Conservation (phyloP, 2,113 vertebrate genomes). For the Corynorhinus townsendii region DNA sequence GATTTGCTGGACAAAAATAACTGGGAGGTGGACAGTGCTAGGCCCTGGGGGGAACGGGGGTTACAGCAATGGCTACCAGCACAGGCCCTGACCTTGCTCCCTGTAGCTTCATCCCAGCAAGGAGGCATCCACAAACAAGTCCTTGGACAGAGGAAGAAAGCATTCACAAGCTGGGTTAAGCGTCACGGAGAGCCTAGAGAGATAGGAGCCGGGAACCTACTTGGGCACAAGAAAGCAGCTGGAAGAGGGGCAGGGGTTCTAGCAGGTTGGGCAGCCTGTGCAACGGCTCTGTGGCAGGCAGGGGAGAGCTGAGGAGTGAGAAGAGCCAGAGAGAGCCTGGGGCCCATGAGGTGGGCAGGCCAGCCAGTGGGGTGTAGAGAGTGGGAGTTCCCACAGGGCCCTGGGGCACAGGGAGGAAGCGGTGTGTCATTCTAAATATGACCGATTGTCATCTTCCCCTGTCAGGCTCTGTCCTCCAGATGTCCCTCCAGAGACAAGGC, state of each 20-base stretch:
- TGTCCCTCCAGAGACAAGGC: neutral
- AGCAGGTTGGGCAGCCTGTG: neutral
- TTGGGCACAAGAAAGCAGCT: neutral
- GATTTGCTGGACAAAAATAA: neutral
- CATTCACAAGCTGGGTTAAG: neutral
- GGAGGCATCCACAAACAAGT: neutral
- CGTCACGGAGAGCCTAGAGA: neutral
- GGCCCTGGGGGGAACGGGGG: neutral
- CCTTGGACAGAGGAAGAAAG: neutral
- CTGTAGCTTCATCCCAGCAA: neutral
- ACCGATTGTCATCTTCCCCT: neutral
- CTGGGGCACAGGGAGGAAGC: neutral
- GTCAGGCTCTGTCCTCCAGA: neutral
- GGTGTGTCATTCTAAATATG: neutral
- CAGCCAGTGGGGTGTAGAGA: neutral
- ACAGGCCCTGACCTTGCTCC: neutral
- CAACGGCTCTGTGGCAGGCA: neutral
- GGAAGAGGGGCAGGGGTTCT: neutral
- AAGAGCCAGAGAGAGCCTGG: neutral
- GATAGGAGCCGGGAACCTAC: neutral
- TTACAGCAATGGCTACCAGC: accelerated
- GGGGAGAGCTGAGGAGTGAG: neutral
- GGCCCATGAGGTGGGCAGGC: neutral
- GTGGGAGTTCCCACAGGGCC: neutral
- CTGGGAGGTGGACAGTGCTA: neutral